Conservation (phyloP, 2,797 vertebrate species). For the Knipowitschia caucasica region DNA sequence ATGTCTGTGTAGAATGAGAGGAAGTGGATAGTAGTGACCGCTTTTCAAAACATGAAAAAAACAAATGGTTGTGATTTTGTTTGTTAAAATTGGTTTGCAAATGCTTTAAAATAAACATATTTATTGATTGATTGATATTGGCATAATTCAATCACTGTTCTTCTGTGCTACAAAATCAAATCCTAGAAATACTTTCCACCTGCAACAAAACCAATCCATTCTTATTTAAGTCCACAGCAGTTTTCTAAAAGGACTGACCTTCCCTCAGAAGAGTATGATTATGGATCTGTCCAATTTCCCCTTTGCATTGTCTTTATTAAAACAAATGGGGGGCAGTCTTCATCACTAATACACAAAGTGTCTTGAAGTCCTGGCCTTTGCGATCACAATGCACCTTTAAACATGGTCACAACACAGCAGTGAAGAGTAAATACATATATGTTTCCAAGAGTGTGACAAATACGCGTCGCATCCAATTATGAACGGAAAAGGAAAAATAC, state of each 20-base stretch:
- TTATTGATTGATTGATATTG: too few species aligned
- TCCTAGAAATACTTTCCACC: background rate
- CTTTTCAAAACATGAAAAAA: too few species aligned
- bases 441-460: background rate
- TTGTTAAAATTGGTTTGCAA: too few species aligned
- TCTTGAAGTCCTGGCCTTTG: background rate
- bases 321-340: background rate
- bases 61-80: too few species aligned
- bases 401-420: background rate
- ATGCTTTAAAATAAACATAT: too few species aligned
- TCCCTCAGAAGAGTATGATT: background rate
- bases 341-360: background rate
- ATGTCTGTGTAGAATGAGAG: too few species aligned
- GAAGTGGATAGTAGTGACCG: too few species aligned
- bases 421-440: background rate
- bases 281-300: background rate
- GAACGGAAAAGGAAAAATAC: too few species aligned
- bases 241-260: background rate
- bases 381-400: background rate
- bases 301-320: background rate
- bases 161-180: background rate
- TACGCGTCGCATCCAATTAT: too few species aligned
- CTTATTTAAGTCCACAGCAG: background rate
- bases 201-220: too few species aligned
- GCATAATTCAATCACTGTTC: background rate